These are phyloP conservation scores for Gymnarchus niloticus DNA, from an alignment of 2,113 vertebrate genomes.

Conservation along the genomic window DNA sequence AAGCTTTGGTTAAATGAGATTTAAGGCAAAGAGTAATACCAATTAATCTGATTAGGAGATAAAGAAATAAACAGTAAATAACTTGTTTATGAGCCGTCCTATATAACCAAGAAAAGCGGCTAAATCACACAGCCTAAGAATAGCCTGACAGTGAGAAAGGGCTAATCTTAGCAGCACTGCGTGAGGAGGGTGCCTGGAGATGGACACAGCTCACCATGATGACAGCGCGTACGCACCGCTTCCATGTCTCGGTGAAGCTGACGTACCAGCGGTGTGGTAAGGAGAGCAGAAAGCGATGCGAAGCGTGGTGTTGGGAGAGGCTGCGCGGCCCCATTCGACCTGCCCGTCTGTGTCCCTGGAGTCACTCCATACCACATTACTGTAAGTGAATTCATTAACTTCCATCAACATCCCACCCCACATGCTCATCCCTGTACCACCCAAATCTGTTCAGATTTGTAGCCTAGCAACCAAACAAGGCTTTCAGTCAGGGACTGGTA, in stretches of 20 bases:
- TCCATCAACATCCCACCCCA: neutral
- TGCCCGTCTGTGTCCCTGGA: neutral
- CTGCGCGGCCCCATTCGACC: neutral
- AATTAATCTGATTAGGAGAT: neutral
- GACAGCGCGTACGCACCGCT: no score
- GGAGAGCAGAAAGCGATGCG: neutral
- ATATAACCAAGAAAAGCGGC: no score
- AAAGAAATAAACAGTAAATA: neutral
- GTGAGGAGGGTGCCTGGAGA: neutral
- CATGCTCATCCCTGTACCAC: neutral
- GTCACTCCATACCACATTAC: neutral
- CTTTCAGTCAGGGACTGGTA: neutral
- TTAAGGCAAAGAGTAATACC: neutral
- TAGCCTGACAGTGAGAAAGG: neutral
- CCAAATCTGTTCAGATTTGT: neutral
- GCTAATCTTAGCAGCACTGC: no score
- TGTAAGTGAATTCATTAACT: neutral
- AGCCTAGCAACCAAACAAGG: constrained; percentile 3
- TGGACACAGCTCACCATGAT: neutral
- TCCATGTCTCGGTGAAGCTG: neutral
- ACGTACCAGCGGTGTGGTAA: no score
- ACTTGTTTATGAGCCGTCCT: no score
- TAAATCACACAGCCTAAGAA: neutral
- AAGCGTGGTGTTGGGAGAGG: no score
- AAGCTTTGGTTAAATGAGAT: neutral